Evolutionary conservation across 2,888 invertebrate species (phyloP), one percentile per base, ranked within the genome.

Genomic region (Macrophya annulata): DNA sequence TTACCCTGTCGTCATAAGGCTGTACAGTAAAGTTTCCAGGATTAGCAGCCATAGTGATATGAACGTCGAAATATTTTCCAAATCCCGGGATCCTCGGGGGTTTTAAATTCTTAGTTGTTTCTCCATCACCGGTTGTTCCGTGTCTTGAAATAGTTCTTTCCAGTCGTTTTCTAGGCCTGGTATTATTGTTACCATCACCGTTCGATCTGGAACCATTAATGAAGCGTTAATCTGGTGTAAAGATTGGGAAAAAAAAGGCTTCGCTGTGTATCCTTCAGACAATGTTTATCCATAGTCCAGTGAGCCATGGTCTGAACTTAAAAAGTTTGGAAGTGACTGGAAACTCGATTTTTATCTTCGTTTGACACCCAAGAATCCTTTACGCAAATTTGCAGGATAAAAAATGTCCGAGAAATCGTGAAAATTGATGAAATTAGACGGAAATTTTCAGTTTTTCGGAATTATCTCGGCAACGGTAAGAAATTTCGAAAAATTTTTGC

Each of bases 41-140:
- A 94, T 96, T 96, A 4, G 97, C 96, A 0, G 97, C 97, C 94
- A 96, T 96, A 0, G 96, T 95, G 85, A 97, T 94, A 90, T 95
- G 95, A 17, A 97, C 96, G 90, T 97, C 96, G 90, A 97, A 96
- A 90, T 94, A 96, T 55, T 94, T 93, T 4, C 95, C 96, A 68
- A 93, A 88, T 1, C 89, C 87, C 3, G 95, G 94, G 37, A 95
- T 92, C 15, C 86, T 86, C 1, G 95, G 95, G 25, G 92, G 91
- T 62, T 90, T 90, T 48, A 95, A 88, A 6, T 88, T 90, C 31
- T 93, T 93, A 4, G 91, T 84, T 3, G 87, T 89, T 1, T 88
- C 87, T 0, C 85, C 79, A 4, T 88, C 88, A 5, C 68, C 55
- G 0, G 48, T 48, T 4, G 65, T 83, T 37, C 68, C 45, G 0